A percentile compares a stretch with the other conserved stretches of the same genome.
Evolutionary conservation across 2,888 invertebrate species (phyloP).

Genomic region (Drosophila merina): DNA sequence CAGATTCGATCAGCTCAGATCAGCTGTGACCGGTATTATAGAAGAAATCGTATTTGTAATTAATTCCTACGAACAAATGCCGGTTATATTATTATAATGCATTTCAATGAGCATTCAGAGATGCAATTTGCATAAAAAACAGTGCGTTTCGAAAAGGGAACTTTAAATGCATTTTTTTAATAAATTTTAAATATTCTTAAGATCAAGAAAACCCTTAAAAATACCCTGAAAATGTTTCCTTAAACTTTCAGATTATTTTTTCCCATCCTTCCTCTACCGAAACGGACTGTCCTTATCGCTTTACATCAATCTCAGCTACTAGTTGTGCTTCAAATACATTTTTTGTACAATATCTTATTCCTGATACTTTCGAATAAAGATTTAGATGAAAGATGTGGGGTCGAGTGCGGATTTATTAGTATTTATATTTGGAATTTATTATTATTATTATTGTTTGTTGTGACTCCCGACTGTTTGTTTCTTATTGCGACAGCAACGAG

Average conservation of each 20-base stretch:
- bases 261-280: background rate
- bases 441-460: slow-evolving; percentile 49
- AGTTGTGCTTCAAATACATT: background rate
- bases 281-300: slow-evolving; percentile 13
- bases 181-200: background rate
- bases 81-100: slow-evolving; percentile 7
- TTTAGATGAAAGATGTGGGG: slow-evolving; percentile 22
- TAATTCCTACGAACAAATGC: slow-evolving; percentile 23
- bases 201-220: background rate
- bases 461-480: slow-evolving; percentile 21
- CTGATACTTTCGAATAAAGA: background rate
- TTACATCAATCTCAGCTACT: slow-evolving; percentile 7
- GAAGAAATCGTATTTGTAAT: slow-evolving; percentile 27
- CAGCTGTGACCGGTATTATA: slow-evolving; percentile 48
- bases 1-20: slow-evolving; percentile 32
- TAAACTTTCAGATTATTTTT: too few species aligned
- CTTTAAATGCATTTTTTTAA: background rate
- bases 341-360: background rate
- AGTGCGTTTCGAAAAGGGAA: slow-evolving; percentile 6
- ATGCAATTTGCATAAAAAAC: slow-evolving; percentile 16
- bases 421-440: slow-evolving; percentile 37
- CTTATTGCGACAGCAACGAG: slow-evolving; percentile 14
- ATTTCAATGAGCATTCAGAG: slow-evolving; percentile 18
- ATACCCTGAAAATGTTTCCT: background rate
- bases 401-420: slow-evolving; percentile 31